Conservation (phyloP, 2,113 vertebrate genomes). For the Typhlomys cinereus region DNA sequence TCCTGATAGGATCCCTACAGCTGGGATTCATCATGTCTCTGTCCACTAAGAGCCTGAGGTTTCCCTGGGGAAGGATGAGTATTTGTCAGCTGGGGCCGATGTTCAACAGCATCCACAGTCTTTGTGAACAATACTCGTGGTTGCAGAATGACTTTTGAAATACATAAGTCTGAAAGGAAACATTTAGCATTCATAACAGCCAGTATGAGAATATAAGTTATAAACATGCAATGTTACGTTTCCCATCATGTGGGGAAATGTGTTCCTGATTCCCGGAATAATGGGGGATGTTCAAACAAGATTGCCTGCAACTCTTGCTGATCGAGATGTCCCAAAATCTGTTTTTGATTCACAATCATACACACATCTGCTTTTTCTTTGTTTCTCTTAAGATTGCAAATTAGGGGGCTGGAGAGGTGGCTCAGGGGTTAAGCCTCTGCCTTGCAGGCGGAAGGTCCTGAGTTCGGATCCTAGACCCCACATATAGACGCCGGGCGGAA, state of each 20-base stretch:
- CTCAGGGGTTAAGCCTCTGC: too few relatives aligned
- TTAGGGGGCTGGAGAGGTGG: too few relatives aligned
- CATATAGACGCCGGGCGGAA: too few relatives aligned
- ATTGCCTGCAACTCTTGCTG: not conserved
- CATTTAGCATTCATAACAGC: not conserved
- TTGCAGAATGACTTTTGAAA: not conserved
- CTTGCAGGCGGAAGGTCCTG: too few relatives aligned
- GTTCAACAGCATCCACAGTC: rapidly evolving
- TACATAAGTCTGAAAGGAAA: too few relatives aligned
- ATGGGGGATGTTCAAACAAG: not conserved
- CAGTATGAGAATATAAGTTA: not conserved
- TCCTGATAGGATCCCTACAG: not conserved
- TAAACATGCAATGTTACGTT: not conserved
- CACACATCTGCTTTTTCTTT: not conserved
- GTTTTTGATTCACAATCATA: not conserved
- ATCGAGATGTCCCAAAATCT: not conserved
- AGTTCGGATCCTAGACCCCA: too few relatives aligned
- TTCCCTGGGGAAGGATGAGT: too few relatives aligned
- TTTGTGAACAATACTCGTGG: not conserved
- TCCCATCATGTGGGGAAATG: not conserved
- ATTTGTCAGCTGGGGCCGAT: not conserved
- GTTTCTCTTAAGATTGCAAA: not conserved
- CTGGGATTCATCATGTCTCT: not conserved
- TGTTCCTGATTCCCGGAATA: constrained; percentile 19
- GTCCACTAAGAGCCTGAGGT: not conserved